A percentile compares a stretch with the other conserved stretches of the same genome.
Conservation (phyloP, 2,113 vertebrate species). For the Hippocampus guttulatus region DNA sequence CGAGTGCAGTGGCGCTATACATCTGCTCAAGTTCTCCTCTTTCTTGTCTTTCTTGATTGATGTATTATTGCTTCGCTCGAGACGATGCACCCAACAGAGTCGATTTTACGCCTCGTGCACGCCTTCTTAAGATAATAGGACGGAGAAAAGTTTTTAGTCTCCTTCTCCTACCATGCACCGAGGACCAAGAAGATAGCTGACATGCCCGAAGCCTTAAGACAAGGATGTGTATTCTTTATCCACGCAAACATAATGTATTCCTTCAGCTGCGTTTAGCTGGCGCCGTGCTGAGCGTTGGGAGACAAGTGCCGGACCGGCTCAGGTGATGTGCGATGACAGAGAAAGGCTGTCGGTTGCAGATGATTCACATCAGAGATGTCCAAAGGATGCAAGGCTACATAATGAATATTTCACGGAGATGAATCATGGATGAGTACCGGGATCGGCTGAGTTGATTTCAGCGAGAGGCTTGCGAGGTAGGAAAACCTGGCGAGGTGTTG, state of each 20-base stretch:
- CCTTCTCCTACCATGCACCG: constrained; percentile 32
- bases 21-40: constrained; percentile 13
- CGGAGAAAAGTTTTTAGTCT: constrained; percentile 55
- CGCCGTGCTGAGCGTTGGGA: constrained; percentile 51
- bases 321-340: constrained; percentile 67
- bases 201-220: too few species aligned
- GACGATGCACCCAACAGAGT: constrained; percentile 22
- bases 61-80: background rate
- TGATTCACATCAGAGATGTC: constrained; percentile 60
- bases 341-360: constrained; percentile 66
- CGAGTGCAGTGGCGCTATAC: constrained; percentile 37
- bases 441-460: constrained; percentile 66
- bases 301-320: constrained; percentile 61
- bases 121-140: constrained; percentile 54
- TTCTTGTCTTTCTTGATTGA: background rate
- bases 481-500: constrained; percentile 60
- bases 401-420: constrained; percentile 71
- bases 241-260: constrained; percentile 60
- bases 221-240: constrained; percentile 65
- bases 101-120: constrained; percentile 31
- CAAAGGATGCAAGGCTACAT: constrained; percentile 61
- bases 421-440: constrained; percentile 67
- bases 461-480: constrained; percentile 54
- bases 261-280: constrained; percentile 63
- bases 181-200: constrained; percentile 41